Percentiles rank a stretch among this genome's conserved stretches.
phyloP scores from a whole-genome alignment of 2,888 invertebrate species.

The Eumerus sabulonum region DNA sequence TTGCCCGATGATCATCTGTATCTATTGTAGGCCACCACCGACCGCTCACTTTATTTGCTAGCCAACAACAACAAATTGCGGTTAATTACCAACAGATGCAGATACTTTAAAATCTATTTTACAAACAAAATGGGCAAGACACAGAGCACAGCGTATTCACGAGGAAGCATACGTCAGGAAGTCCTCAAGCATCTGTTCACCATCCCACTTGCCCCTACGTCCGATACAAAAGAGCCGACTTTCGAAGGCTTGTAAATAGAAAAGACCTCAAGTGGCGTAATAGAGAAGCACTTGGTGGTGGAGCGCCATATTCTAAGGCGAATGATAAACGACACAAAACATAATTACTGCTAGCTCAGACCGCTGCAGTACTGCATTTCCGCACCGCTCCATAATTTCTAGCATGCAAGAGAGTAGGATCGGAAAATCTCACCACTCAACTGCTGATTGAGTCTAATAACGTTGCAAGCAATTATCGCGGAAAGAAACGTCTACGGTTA shows the following conservation, averaged over 20 bases:
- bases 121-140: not conserved
- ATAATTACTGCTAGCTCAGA: constrained; percentile 42
- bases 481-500: constrained; percentile 2
- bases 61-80: not conserved
- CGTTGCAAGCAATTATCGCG: constrained; percentile 35
- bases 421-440: constrained; percentile 54
- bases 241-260: too few relatives aligned
- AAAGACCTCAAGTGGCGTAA: constrained; percentile 6
- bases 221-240: not conserved
- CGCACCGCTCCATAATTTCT: not conserved
- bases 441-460: constrained; percentile 55
- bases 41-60: too few relatives aligned
- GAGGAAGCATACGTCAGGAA: constrained; percentile 40
- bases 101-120: constrained; percentile 5
- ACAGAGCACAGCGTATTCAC: not conserved
- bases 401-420: too few relatives aligned
- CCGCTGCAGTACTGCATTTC: not conserved
- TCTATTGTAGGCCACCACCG: too few relatives aligned
- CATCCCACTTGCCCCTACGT: constrained; percentile 1
- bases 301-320: too few relatives aligned
- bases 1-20: too few relatives aligned
- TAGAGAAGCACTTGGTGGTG: too few relatives aligned
- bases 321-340: constrained; percentile 26
- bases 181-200: constrained; percentile 29
- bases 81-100: constrained; percentile 24